Percentiles rank a stretch among this genome's conserved stretches.
These are phyloP conservation scores for Tanytarsus gracilentus DNA, from an alignment of 2,888 invertebrate species.

Conservation along the genomic window DNA sequence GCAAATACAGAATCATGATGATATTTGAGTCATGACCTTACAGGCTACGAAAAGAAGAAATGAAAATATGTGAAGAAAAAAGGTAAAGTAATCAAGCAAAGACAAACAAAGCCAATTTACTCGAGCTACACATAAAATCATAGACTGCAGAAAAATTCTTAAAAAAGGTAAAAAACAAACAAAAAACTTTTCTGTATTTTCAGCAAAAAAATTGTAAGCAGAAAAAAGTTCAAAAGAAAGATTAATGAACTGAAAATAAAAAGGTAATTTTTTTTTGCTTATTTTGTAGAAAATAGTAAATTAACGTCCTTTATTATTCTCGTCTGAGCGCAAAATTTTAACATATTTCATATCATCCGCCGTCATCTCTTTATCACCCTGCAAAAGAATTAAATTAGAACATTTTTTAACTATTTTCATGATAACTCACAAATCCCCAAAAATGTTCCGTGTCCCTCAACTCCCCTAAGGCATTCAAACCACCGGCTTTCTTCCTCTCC, in stretches of 20 bases:
- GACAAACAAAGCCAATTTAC: neutral
- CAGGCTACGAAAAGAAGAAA: no score
- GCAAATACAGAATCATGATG: no score
- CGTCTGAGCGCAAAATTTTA: slow-evolving; percentile 36
- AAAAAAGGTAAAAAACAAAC: neutral
- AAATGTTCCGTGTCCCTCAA: neutral
- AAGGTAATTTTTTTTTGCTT: neutral
- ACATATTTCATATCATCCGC: slow-evolving; percentile 55
- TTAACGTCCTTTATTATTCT: slow-evolving; percentile 33
- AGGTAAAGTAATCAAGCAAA: neutral
- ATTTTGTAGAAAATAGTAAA: no score
- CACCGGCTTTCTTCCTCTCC: neutral
- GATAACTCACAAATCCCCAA: neutral
- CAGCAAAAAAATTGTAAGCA: neutral
- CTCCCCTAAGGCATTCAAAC: neutral
- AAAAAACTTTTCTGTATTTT: no score
- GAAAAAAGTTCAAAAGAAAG: neutral
- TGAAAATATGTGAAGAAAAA: no score
- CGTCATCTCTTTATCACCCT: slow-evolving; percentile 64
- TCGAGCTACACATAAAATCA: neutral
- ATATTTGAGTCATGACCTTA: no score
- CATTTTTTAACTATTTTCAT: neutral
- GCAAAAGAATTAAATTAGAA: no score
- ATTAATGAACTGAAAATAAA: neutral
- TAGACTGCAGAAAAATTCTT: neutral